Evolutionary conservation across 2,888 invertebrate species (phyloP), one percentile per base, ranked within the genome.

Genomic region (Drosophila flavopinicola): DNA sequence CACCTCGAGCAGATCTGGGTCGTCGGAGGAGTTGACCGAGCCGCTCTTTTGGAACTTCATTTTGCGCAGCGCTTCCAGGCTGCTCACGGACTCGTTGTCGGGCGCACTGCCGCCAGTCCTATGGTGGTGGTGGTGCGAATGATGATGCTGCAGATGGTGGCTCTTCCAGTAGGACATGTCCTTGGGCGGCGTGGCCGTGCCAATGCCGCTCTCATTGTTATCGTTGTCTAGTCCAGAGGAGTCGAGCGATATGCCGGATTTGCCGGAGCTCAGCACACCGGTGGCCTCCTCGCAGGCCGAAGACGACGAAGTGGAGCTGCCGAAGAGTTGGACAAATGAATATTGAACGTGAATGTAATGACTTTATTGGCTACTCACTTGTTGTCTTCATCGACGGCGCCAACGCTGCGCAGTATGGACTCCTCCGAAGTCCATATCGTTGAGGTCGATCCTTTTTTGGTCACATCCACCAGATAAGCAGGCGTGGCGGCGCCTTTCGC

Each of bases 361-460:
- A 39, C 66, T 63, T 45, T 30, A 69, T 67, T 49, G 37, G 54
- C 33, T 48, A 88, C 90, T 87, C 76, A 91, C 90, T 91, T 91
- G 83, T 91, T 91, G 86, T 91, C 91, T 89, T 91, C 91, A 89
- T 91, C 91, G 78, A 89, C 90, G 87, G 90, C 90, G 88, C 90
- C 90, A 84, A 88, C 90, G 80, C 90, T 90, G 74, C 90, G 89
- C 72, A 91, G 70, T 73, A 91, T 91, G 48, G 91, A 91, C 79
- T 91, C 91, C 68, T 91, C 91, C 52, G 91, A 91, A 71, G 91
- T 91, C 91, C 91, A 91, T 73, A 91, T 90, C 60, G 90, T 91
- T 66, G 91, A 91, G 57, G 90, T 90, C 66, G 91, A 90, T 73
- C 90, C 91, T 89, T 91, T 91, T 90, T 91, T 90, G 88, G 89